Evolutionary conservation across 2,888 invertebrate genomes (phyloP), one percentile per base, ranked within the genome.

Genomic region (Leptarthrus brevirostris): DNA sequence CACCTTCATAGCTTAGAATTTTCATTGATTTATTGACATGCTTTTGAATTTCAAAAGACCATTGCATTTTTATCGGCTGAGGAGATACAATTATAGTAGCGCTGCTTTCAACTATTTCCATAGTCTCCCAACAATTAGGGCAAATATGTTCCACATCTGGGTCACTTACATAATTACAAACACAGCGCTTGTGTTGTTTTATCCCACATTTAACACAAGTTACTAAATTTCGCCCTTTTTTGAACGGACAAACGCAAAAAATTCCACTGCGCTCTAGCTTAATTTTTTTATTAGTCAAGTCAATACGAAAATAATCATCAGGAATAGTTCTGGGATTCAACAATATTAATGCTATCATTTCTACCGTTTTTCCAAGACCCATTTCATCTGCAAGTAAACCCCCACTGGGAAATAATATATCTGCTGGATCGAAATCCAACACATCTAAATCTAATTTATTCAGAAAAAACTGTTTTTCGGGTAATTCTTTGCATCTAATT

Each of bases 361-460:
- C 93, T 0, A 93, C 90, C 0, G 93, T 93, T 86, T 93, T 93
- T 0, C 93, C 93, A 22, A 93, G 84, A 0, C 93, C 93, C 93
- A 93, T 93, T 84, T 93, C 93, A 82, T 93, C 93, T 1, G 92
- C 92, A 56, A 93, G 84, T 76, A 93, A 92, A 1, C 93, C 93
- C 12, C 92, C 92, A 1, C 86, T 87, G 5, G 87, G 85, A 16
- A 86, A 74, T 16, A 82, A 83, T 8, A 79, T 77, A 2, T 81
- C 77, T 2, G 81, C 47, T 1, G 87, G 88, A 71, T 82, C 82
- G 34, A 5, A 12, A 16, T 73, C 74, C 0, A 34, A 53, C 1
- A 77, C 30, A 36, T 78, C 77, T 12, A 83, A 78, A 34, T 79
- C 78, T 6, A 79, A 73, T 24, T 79, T 80, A 76, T 81, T 82